Evolutionary conservation across 2,113 vertebrate species (phyloP).

Genomic region (Mus pahari): DNA sequence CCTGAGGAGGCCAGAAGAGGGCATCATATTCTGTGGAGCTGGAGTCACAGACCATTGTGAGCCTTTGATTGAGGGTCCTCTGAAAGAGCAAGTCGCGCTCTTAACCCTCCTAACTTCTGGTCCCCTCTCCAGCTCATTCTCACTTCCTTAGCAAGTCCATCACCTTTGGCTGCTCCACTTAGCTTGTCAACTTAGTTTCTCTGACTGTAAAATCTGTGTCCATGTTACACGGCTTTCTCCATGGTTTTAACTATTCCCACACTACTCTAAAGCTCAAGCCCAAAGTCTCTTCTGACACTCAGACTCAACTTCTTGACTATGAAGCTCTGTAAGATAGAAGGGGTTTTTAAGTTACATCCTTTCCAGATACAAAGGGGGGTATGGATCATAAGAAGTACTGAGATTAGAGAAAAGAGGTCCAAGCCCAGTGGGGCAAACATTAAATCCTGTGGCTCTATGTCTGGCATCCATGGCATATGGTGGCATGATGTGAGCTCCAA

Average conservation of each 20-base stretch:
- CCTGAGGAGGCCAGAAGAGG: not conserved
- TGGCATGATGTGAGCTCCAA: not conserved
- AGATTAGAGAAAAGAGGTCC: not conserved
- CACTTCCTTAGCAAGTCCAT: not conserved
- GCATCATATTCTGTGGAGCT: not conserved
- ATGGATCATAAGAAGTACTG: not conserved
- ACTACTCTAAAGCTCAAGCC: not conserved
- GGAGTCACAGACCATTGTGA: not conserved
- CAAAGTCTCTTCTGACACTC: not conserved
- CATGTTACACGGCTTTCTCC: not conserved
- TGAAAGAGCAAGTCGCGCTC: not conserved
- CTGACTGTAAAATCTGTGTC: constrained; percentile 2
- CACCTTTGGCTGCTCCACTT: not conserved
- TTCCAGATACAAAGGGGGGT: not conserved
- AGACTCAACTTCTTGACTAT: not conserved
- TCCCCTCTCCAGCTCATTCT: not conserved
- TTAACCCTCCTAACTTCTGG: not conserved
- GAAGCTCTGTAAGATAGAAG: not conserved
- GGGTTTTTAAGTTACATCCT: not conserved
- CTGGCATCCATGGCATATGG: not conserved
- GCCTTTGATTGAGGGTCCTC: not conserved
- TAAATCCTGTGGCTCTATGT: not conserved
- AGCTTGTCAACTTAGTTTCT: constrained; percentile 31
- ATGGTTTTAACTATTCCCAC: not conserved
- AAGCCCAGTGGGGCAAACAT: not conserved